Evolutionary conservation across 2,113 vertebrate genomes (phyloP).

Genomic region (Lepisosteus osseus): DNA sequence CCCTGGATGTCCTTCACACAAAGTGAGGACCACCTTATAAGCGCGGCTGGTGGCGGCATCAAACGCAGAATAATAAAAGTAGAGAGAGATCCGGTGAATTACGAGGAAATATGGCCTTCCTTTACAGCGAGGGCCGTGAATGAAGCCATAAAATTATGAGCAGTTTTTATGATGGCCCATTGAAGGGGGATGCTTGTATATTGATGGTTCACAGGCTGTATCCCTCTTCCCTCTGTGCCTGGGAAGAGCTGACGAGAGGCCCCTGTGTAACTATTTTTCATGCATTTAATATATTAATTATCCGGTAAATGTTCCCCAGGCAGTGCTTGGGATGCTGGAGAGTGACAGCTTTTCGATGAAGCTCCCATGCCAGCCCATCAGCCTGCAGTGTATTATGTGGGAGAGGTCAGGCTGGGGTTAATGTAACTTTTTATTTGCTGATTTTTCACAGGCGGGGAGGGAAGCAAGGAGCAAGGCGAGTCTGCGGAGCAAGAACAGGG

Average conservation of each 20-base stretch:
- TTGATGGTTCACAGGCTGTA: constrained; percentile 97
- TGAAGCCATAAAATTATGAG: constrained; percentile 99
- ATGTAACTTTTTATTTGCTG: constrained; percentile 99
- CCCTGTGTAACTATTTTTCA: constrained; percentile 99
- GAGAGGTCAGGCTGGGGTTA: constrained; percentile 97
- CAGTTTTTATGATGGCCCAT: constrained; percentile 99
- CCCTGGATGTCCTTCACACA: constrained; percentile 65
- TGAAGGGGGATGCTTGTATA: constrained; percentile 97
- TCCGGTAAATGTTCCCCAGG: constrained; percentile 98
- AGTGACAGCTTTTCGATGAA: constrained; percentile 93
- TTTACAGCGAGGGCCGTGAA: constrained; percentile 97
- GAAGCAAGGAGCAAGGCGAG: constrained; percentile 68
- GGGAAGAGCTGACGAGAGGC: constrained; percentile 74
- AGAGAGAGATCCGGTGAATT: constrained; percentile 62
- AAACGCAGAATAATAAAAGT: constrained; percentile 74
- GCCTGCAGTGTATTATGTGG: constrained; percentile 95
- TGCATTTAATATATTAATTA: constrained; percentile 99
- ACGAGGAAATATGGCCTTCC: constrained; percentile 96
- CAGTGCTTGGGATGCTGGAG: constrained; percentile 91
- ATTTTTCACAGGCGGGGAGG: constrained; percentile 91
- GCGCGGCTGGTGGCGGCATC: constrained; percentile 52
- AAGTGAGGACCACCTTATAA: constrained; percentile 70
- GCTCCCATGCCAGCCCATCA: constrained; percentile 88
- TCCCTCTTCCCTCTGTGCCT: constrained; percentile 77
- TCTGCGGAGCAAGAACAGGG: constrained; percentile 49